A percentile compares a stretch with the other conserved stretches of the same genome.
These are phyloP conservation scores for Oligia fasciuncula DNA, from an alignment of 2,888 invertebrate species.

Conservation along the genomic window DNA sequence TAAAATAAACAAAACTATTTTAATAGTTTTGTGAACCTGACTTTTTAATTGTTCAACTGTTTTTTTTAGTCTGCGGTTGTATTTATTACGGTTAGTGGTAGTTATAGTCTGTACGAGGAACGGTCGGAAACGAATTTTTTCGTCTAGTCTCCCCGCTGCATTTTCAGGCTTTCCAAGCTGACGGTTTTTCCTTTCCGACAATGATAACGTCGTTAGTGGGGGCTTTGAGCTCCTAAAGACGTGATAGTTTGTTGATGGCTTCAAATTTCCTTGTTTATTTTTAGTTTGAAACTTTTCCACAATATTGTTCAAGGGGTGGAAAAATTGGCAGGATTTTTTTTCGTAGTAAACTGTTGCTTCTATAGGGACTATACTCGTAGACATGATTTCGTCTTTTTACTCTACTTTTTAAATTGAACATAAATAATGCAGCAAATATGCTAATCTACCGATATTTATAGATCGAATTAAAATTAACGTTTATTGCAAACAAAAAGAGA, in stretches of 20 bases:
- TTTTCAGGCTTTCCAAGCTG: slow-evolving; percentile 82
- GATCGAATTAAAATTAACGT: slow-evolving; percentile 36
- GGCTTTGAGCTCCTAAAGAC: slow-evolving; percentile 77
- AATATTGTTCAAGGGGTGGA: not conserved
- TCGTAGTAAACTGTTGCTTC: too few species aligned
- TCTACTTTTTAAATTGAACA: not conserved
- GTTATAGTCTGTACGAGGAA: slow-evolving; percentile 69
- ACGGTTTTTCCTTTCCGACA: slow-evolving; percentile 79
- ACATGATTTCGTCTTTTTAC: not conserved
- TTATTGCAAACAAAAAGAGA: slow-evolving; percentile 57
- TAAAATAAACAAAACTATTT: slow-evolving; percentile 54
- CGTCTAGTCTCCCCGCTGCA: slow-evolving; percentile 83
- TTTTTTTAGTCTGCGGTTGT: slow-evolving; percentile 59
- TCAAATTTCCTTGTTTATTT: slow-evolving; percentile 58
- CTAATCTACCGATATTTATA: slow-evolving; percentile 1
- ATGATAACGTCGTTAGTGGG: slow-evolving; percentile 85
- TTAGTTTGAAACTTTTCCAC: slow-evolving; percentile 51
- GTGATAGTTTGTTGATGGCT: slow-evolving; percentile 75
- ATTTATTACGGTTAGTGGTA: slow-evolving; percentile 33
- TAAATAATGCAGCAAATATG: slow-evolving; percentile 13
- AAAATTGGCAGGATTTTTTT: not conserved
- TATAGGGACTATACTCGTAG: too few species aligned
- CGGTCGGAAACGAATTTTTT: slow-evolving; percentile 86
- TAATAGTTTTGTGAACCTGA: slow-evolving; percentile 46
- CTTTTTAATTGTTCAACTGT: slow-evolving; percentile 45